A percentile compares a stretch with the other conserved stretches of the same genome.
Evolutionary conservation across 2,113 vertebrate genomes (phyloP).

Genomic region (Melanerpes formicivorus): DNA sequence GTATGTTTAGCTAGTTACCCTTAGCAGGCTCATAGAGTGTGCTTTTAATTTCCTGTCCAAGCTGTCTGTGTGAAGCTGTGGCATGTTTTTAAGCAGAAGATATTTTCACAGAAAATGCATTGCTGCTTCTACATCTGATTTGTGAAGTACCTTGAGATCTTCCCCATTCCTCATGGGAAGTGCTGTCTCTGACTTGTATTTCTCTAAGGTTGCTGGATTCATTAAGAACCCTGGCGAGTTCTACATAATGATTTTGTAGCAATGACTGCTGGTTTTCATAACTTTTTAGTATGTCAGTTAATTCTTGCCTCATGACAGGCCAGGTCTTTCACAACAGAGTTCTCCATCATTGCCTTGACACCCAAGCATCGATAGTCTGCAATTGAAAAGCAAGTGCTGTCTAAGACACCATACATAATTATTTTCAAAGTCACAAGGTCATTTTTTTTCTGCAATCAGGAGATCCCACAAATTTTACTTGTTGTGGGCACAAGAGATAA

Average conservation of each 20-base stretch:
- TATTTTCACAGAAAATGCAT: not conserved
- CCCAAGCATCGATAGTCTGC: not conserved
- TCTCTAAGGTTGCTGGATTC: not conserved
- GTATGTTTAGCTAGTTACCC: not conserved
- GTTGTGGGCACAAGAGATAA: not conserved
- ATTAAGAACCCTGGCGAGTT: conserved; percentile 3
- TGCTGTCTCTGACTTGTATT: not conserved
- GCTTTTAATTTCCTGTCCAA: not conserved
- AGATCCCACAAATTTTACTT: not conserved
- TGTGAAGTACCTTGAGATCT: not conserved
- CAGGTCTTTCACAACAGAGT: not conserved
- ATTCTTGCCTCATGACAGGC: not conserved
- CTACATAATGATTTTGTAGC: not conserved
- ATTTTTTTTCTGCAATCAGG: not conserved
- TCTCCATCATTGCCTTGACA: not conserved
- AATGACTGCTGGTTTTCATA: conserved; percentile 7
- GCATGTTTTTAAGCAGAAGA: not conserved
- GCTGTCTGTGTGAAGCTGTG: not conserved
- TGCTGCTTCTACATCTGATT: not conserved
- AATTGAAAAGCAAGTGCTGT: not conserved
- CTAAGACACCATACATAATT: not conserved
- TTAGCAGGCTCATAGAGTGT: not conserved
- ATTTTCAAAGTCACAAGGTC: not conserved
- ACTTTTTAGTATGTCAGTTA: not conserved
- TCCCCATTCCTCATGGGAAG: not conserved